A percentile compares a stretch with the other conserved stretches of the same genome.
Conservation (phyloP, 2,113 vertebrate genomes). For the Corydoras maculifer region DNA sequence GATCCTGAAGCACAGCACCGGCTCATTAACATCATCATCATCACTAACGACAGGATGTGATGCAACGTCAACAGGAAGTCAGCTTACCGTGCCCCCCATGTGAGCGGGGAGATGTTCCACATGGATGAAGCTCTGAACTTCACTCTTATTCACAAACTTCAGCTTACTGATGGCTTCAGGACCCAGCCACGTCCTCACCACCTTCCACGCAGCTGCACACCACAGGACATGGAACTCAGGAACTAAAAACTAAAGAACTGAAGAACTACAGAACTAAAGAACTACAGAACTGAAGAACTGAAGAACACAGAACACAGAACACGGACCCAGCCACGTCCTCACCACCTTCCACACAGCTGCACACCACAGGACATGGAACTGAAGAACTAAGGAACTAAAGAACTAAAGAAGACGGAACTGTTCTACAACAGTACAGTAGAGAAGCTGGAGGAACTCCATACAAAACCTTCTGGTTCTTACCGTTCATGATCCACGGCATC, state of each 20-base stretch:
- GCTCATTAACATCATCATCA: neutral
- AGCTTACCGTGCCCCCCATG: constrained; percentile 90
- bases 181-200: constrained; percentile 91
- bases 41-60: too few relatives aligned
- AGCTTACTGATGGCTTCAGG: constrained; percentile 88
- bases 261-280: too few relatives aligned
- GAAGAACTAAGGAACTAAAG: too few relatives aligned
- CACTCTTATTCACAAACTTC: constrained; percentile 80
- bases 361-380: neutral
- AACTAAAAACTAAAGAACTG: too few relatives aligned
- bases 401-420: too few relatives aligned
- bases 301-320: too few relatives aligned
- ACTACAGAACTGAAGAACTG: too few relatives aligned
- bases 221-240: neutral
- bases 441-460: too few relatives aligned
- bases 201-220: constrained; percentile 87
- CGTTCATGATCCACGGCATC: constrained; percentile 99
- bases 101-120: constrained; percentile 81
- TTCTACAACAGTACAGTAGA: too few relatives aligned
- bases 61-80: too few relatives aligned
- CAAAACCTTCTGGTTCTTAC: constrained; percentile 59
- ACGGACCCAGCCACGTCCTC: constrained; percentile 88
- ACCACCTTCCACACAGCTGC: constrained; percentile 94
- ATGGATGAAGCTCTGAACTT: constrained; percentile 78
- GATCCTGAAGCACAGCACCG: constrained; percentile 69